Evolutionary conservation across 2,113 vertebrate genomes (phyloP), one percentile per base, ranked within the genome.

Genomic region (Sebastes schlegelii): DNA sequence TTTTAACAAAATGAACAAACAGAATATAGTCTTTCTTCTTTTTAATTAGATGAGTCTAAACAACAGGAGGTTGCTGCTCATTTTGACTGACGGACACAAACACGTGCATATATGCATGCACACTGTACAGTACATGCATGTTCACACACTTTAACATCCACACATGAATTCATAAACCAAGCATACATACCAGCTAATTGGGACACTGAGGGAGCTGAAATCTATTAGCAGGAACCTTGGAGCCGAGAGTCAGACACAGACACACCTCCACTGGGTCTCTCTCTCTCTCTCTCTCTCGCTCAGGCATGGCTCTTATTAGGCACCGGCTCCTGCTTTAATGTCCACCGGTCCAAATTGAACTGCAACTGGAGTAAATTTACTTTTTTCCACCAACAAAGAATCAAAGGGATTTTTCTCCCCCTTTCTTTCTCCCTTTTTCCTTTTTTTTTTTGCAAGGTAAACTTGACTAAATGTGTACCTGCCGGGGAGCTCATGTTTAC

Each of bases 271-370:
- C 84, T 86, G 75, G 74, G 75, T 86, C 83, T 83, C 84, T 83
- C 81, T 86, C 80, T 73, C 65, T 74, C 77, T 80, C 62, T 26
- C 81, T 72, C 75, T 64, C 84, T 82, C 80, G n/a, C 83, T 78
- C 83, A 91, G 88, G 94, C 92, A 93, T 95, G 94, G 94, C 94
- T 95, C 93, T 90, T 95, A 96, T 95, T 96, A 95, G 93, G 89
- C 88, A 86, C 89, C 92, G 90, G 91, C 93, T 94, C 88, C 90
- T 79, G 92, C 94, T 96, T 95, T 96, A 95, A 96, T 95, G 95
- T 94, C 90, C 92, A 85, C 90, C 75, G 76, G 89, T 86, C 91
- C 90, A 94, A 94, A 95, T 92, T 94, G 91, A 93, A 94, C 86
- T 52, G 91, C 94, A 89, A 95, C 92, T 92, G 84, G 91, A 94